Conservation (phyloP, 2,888 invertebrate species). For the Dryobota labecula region DNA sequence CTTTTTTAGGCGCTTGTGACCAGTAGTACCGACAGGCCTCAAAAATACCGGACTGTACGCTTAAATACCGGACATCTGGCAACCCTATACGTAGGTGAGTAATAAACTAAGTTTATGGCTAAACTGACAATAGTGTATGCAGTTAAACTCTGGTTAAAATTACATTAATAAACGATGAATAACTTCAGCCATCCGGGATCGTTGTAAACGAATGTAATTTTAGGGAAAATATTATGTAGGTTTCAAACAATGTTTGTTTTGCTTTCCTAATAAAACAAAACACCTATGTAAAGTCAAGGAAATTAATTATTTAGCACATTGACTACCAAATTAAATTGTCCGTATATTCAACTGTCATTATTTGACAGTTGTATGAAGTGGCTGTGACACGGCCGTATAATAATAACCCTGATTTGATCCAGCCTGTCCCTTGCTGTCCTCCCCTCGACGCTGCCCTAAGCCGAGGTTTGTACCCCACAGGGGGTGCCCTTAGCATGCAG, state of each 20-base stretch:
- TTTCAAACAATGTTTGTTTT: slow-evolving; percentile 1
- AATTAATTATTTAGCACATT: neutral
- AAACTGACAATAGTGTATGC: slow-evolving; percentile 20
- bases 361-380: neutral
- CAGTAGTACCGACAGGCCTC: too few species aligned
- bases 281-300: neutral
- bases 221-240: neutral
- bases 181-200: neutral
- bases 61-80: too few species aligned
- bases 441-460: too few species aligned
- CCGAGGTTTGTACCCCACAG: too few species aligned
- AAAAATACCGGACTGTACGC: too few species aligned
- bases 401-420: too few species aligned
- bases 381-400: too few species aligned
- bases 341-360: neutral
- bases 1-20: too few species aligned
- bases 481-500: too few species aligned
- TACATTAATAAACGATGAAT: slow-evolving; percentile 15
- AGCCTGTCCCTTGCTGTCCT: too few species aligned
- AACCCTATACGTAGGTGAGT: neutral
- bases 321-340: neutral
- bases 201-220: neutral
- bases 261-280: neutral
- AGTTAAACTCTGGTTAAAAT: slow-evolving; percentile 19
- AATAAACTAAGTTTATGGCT: slow-evolving; percentile 31